A percentile compares a stretch with the other conserved stretches of the same genome.
These are phyloP conservation scores for Camponotus fellah DNA, from an alignment of 2,888 invertebrate species.

Conservation along the genomic window DNA sequence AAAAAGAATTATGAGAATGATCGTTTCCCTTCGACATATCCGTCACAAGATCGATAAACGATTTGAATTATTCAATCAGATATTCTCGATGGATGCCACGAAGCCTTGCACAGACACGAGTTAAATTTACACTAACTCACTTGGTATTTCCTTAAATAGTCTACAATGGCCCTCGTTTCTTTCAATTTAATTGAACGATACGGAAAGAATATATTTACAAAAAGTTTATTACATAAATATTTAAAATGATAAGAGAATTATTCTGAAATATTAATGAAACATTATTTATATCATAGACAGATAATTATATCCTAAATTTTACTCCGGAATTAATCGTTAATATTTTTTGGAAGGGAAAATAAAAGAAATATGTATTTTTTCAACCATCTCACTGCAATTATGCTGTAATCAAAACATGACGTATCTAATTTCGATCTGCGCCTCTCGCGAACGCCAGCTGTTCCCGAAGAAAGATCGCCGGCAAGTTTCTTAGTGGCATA, in stretches of 20 bases:
- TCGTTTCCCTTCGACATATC: constrained; percentile 44
- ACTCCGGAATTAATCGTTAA: neutral
- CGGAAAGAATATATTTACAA: neutral
- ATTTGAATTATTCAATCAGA: constrained; percentile 67
- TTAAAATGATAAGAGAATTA: neutral
- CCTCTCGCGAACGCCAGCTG: constrained; percentile 12
- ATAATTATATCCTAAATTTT: neutral
- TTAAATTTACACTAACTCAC: constrained; percentile 23
- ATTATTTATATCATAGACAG: too few relatives aligned
- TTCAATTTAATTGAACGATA: neutral
- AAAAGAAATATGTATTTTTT: neutral
- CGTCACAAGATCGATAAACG: constrained; percentile 57
- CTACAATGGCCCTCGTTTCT: neutral
- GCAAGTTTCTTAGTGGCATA: constrained; percentile 28
- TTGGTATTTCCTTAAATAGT: constrained; percentile 27
- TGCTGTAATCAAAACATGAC: neutral
- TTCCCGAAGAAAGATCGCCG: constrained; percentile 14
- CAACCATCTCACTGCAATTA: constrained; percentile 1
- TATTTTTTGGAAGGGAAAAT: neutral
- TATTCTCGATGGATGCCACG: constrained; percentile 53
- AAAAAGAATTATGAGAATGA: constrained; percentile 49
- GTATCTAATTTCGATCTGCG: neutral
- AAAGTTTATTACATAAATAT: neutral
- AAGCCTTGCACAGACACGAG: constrained; percentile 6
- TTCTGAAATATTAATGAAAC: neutral